A percentile compares a stretch with the other conserved stretches of the same genome.
Conservation (phyloP, 2,888 invertebrate genomes). For the Hypsopygia costalis region DNA sequence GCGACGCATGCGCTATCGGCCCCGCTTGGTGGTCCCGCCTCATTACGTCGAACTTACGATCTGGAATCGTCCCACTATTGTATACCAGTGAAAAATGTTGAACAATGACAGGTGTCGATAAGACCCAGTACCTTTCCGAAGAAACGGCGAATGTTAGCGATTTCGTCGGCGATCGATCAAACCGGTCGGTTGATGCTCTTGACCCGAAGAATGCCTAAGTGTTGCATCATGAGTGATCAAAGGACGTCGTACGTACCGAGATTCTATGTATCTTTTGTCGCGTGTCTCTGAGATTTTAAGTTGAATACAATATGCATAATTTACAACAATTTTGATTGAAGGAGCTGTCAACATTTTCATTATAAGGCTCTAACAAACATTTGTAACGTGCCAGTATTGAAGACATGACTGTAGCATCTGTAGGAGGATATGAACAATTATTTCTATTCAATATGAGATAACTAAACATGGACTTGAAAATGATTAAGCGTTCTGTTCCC, state of each 20-base stretch:
- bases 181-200: slow-evolving; percentile 47
- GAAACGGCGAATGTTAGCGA: slow-evolving; percentile 44
- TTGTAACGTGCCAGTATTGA: not conserved
- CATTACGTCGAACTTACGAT: slow-evolving; percentile 63
- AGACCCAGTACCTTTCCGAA: slow-evolving; percentile 27
- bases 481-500: slow-evolving; percentile 1
- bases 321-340: slow-evolving; percentile 34
- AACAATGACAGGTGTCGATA: slow-evolving; percentile 72
- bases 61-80: slow-evolving; percentile 61
- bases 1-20: slow-evolving; percentile 65
- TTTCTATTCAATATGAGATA: slow-evolving; percentile 8
- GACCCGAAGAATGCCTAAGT: slow-evolving; percentile 34
- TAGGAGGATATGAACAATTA: slow-evolving; percentile 8
- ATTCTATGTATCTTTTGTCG: slow-evolving; percentile 19
- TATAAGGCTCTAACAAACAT: slow-evolving; percentile 6
- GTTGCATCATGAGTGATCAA: slow-evolving; percentile 43
- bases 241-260: slow-evolving; percentile 27
- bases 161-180: slow-evolving; percentile 59
- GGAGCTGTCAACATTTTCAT: slow-evolving; percentile 31
- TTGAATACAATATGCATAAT: slow-evolving; percentile 45
- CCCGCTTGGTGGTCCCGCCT: slow-evolving; percentile 71
- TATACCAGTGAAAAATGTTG: slow-evolving; percentile 72
- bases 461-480: slow-evolving; percentile 5
- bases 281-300: slow-evolving; percentile 8
- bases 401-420: not conserved